phyloP scores from a whole-genome alignment of 2,888 invertebrate species.

The Nebria salina region DNA sequence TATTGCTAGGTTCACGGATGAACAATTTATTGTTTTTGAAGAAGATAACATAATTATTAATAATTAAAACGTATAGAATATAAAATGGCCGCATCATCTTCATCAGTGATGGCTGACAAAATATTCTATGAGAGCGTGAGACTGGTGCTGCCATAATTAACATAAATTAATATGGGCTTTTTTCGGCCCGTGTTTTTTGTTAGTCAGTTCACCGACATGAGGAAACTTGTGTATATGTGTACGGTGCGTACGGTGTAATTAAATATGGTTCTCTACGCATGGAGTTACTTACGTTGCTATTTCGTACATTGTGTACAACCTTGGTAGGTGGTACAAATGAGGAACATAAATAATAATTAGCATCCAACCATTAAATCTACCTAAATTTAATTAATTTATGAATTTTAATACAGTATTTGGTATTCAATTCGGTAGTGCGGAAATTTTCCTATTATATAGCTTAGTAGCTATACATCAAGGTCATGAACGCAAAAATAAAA shows the following conservation, averaged over 20 bases:
- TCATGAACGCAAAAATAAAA: no score
- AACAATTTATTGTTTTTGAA: conserved; percentile 52
- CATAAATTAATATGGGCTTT: conserved; percentile 49
- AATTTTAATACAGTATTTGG: not conserved
- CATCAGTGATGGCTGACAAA: conserved; percentile 27
- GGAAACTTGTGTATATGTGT: conserved; percentile 58
- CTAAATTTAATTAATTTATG: not conserved
- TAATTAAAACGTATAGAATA: conserved; percentile 47
- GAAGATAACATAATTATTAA: conserved; percentile 52
- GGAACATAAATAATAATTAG: conserved; percentile 10
- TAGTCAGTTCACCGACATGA: conserved; percentile 49
- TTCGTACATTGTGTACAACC: not conserved
- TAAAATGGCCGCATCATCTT: conserved; percentile 33
- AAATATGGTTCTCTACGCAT: conserved; percentile 53
- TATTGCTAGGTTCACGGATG: conserved; percentile 53
- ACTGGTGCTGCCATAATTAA: conserved; percentile 45
- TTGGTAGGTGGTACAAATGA: not conserved
- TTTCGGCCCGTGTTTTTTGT: conserved; percentile 43
- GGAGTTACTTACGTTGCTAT: conserved; percentile 57
- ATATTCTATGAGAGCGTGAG: conserved; percentile 28
- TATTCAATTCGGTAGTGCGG: no score
- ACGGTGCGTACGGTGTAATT: conserved; percentile 49
- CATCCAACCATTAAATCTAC: not conserved
- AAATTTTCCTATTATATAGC: no score
- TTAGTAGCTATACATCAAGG: no score